These are phyloP conservation scores for Percina caprodes DNA, from an alignment of 2,113 vertebrate genomes.

Conservation along the genomic window DNA sequence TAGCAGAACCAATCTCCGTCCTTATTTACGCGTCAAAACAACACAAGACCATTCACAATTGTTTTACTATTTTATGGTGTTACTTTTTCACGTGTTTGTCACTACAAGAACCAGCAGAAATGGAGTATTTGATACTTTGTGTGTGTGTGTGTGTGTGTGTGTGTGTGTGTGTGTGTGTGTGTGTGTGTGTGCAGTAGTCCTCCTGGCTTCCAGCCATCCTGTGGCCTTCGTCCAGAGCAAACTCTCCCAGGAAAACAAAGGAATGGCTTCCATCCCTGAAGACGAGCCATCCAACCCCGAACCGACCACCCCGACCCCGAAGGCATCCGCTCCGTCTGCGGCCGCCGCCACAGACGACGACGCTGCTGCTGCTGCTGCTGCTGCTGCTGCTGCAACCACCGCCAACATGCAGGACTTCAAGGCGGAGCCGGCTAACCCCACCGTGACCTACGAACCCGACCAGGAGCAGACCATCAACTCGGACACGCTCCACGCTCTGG, in stretches of 20 bases:
- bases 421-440: slow-evolving; percentile 53
- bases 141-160: neutral
- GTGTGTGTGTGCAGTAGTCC: slow-evolving; percentile 30
- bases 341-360: neutral
- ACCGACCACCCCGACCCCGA: slow-evolving; percentile 64
- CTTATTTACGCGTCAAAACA: no score
- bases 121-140: neutral
- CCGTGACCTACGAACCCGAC: slow-evolving; percentile 63
- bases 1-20: no score
- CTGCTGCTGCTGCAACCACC: accelerated
- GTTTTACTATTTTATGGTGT: no score
- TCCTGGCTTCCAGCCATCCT: slow-evolving; percentile 75
- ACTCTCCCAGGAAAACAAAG: slow-evolving; percentile 80
- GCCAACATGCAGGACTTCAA: slow-evolving; percentile 63
- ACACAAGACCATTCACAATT: no score
- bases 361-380: neutral
- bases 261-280: slow-evolving; percentile 66
- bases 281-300: slow-evolving; percentile 62
- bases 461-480: slow-evolving; percentile 78
- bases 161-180: neutral
- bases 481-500: slow-evolving; percentile 78
- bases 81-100: no score
- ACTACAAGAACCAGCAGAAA: no score
- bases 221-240: slow-evolving; percentile 80
- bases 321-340: neutral